A percentile compares a stretch with the other conserved stretches of the same genome.
Evolutionary conservation across 1,140 invertebrate species (phyloP).

Genomic region (Hypothenemus hampei): DNA sequence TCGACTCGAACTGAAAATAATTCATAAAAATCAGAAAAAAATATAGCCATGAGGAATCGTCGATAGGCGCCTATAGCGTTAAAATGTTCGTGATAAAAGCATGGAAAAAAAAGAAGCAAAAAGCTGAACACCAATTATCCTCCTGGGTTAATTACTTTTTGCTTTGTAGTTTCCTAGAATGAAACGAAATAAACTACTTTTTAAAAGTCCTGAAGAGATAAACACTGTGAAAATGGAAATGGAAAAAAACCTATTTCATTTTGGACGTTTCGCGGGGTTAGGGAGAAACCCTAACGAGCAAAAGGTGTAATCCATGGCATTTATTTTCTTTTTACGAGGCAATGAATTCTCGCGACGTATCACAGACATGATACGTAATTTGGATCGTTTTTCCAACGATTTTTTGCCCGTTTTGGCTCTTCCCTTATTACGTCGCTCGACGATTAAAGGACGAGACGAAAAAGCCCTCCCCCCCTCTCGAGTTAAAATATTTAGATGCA

Average conservation of each 20-base stretch:
- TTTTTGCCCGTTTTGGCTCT: background rate
- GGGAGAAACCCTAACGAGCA: slow-evolving; percentile 4
- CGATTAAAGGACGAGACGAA: background rate
- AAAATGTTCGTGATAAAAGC: background rate
- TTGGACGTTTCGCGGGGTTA: background rate
- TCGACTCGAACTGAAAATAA: slow-evolving; percentile 35
- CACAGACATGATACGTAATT: background rate
- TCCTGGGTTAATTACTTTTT: slow-evolving; percentile 2
- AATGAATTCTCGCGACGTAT: slow-evolving; percentile 1
- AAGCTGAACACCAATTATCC: background rate
- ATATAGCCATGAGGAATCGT: background rate
- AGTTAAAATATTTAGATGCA: too few species aligned
- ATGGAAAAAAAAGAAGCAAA: background rate
- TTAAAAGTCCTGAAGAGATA: slow-evolving; percentile 11
- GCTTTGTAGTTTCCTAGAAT: background rate
- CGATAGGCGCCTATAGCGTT: background rate
- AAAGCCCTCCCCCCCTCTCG: background rate
- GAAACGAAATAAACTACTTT: slow-evolving; percentile 18
- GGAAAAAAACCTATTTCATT: slow-evolving; percentile 3
- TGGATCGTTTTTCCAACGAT: background rate
- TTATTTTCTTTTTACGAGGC: slow-evolving; percentile 7
- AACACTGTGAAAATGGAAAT: too few species aligned
- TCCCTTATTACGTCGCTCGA: background rate
- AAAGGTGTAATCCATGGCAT: slow-evolving; percentile 14
- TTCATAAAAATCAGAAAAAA: background rate